phyloP scores from a whole-genome alignment of 1,140 invertebrate genomes.

The Scaptomyza graminum region DNA sequence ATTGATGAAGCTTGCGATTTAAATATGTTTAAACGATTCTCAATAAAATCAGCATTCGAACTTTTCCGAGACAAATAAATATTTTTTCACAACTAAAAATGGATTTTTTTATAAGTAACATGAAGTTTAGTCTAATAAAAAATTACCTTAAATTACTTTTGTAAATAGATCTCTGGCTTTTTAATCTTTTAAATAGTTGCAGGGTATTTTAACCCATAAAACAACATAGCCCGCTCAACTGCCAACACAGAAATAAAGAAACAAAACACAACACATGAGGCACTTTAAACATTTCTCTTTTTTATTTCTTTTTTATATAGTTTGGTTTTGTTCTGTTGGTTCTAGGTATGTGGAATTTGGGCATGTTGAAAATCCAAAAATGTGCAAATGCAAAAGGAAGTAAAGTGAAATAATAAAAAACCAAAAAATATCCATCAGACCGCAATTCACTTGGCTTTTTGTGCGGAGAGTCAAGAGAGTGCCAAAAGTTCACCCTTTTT shows the following conservation, averaged over 20 bases:
- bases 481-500: constrained; percentile 57
- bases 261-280: constrained; percentile 26
- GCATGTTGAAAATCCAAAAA: not conserved
- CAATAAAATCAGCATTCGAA: too few relatives aligned
- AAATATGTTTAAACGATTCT: too few relatives aligned
- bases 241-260: not conserved
- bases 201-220: not conserved
- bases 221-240: constrained; percentile 10
- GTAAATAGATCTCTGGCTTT: too few relatives aligned
- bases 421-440: constrained; percentile 61
- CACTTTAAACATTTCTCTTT: constrained; percentile 47
- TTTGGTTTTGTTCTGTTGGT: not conserved
- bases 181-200: too few relatives aligned
- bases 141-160: too few relatives aligned
- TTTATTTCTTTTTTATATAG: constrained; percentile 21
- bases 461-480: constrained; percentile 1
- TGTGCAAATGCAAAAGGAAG: not conserved
- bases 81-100: too few relatives aligned
- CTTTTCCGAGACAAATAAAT: too few relatives aligned
- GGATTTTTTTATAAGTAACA: too few relatives aligned
- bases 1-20: too few relatives aligned
- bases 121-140: too few relatives aligned
- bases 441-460: constrained; percentile 63
- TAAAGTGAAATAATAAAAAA: constrained; percentile 18
- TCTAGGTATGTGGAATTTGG: constrained; percentile 10